phyloP scores from a whole-genome alignment of 2,797 vertebrate species.

The Karalla daura region DNA sequence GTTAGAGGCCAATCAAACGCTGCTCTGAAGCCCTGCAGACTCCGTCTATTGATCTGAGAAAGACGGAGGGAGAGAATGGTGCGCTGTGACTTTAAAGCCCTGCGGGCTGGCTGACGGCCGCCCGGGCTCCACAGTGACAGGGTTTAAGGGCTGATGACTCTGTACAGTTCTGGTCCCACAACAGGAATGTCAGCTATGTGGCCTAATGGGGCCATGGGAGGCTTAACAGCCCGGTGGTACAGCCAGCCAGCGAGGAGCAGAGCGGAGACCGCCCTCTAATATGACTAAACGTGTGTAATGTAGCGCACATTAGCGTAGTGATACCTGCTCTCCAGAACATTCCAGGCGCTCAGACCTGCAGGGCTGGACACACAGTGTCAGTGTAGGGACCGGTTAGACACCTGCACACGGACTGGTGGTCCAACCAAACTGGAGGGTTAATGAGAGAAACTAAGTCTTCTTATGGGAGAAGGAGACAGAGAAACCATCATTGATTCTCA shows the following conservation, averaged over 20 bases:
- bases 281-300: slow-evolving; percentile 29
- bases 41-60: too few relatives aligned
- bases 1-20: too few relatives aligned
- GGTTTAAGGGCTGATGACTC: slow-evolving; percentile 65
- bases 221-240: slow-evolving; percentile 65
- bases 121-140: slow-evolving; percentile 45
- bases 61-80: too few relatives aligned
- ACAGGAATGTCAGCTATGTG: slow-evolving; percentile 78
- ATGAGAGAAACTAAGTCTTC: too few relatives aligned
- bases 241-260: slow-evolving; percentile 47
- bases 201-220: slow-evolving; percentile 71
- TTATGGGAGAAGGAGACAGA: too few relatives aligned
- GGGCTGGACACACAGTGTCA: neutral
- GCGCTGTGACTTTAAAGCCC: slow-evolving; percentile 8
- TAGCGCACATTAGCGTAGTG: neutral
- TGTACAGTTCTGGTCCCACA: slow-evolving; percentile 63
- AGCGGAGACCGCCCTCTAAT: slow-evolving; percentile 28
- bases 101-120: slow-evolving; percentile 1
- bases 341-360: neutral
- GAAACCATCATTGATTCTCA: too few relatives aligned
- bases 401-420: too few relatives aligned
- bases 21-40: too few relatives aligned
- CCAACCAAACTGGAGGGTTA: too few relatives aligned
- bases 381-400: too few relatives aligned
- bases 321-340: slow-evolving; percentile 13